Percentiles rank a stretch among this genome's conserved stretches.
Conservation (phyloP, 2,113 vertebrate genomes). For the Etheostoma cragini region DNA sequence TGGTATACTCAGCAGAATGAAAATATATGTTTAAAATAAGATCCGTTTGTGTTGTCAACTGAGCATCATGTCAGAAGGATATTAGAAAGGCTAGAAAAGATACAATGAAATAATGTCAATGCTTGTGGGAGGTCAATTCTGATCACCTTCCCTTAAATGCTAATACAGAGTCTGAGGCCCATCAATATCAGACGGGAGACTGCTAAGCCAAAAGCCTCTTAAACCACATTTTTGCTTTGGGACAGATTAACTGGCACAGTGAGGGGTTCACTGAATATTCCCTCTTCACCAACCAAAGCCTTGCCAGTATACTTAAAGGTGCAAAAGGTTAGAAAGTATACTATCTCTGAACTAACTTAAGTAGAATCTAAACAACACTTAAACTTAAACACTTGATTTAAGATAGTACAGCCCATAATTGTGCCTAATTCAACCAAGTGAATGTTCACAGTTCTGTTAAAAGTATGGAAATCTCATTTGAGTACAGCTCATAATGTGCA, state of each 20-base stretch:
- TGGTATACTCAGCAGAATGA: background rate
- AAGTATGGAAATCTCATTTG: background rate
- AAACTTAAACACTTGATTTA: background rate
- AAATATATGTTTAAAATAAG: background rate
- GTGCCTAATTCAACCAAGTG: background rate
- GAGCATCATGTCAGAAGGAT: background rate
- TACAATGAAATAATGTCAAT: conserved; percentile 4
- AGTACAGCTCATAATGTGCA: background rate
- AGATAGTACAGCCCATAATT: background rate
- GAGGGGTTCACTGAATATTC: conserved; percentile 22
- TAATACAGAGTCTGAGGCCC: conserved; percentile 21
- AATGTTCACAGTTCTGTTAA: background rate
- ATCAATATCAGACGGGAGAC: conserved; percentile 24
- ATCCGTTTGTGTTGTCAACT: background rate
- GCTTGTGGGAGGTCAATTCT: conserved; percentile 14
- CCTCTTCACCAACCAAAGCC: conserved; percentile 22
- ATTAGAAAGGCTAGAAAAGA: background rate
- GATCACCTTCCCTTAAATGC: background rate
- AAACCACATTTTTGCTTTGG: conserved; percentile 46
- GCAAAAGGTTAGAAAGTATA: conserved; percentile 29
- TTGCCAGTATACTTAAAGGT: conserved; percentile 11
- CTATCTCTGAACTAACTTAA: background rate
- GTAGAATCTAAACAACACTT: background rate
- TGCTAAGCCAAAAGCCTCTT: conserved; percentile 53
- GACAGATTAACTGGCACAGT: conserved; percentile 51